phyloP scores from a whole-genome alignment of 2,888 invertebrate species.

The Nephrotoma flavescens region DNA sequence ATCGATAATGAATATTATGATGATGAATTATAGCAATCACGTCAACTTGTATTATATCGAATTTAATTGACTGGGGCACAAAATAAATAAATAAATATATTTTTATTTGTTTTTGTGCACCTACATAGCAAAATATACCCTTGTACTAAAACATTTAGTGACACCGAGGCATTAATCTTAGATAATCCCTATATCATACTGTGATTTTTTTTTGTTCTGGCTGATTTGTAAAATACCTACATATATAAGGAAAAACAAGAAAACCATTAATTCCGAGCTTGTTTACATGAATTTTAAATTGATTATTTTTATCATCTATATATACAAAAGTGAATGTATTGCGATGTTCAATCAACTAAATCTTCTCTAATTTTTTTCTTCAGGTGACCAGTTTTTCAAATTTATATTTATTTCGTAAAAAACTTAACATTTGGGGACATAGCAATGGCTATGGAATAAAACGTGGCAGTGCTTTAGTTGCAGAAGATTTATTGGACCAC shows the following conservation, averaged over 20 bases:
- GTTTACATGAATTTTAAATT: neutral
- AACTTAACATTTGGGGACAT: neutral
- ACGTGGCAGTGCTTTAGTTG: neutral
- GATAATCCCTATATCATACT: neutral
- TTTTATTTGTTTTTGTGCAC: neutral
- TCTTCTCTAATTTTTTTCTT: neutral
- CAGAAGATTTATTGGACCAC: neutral
- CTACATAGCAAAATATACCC: neutral
- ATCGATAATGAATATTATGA: neutral
- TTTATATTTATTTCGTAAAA: neutral
- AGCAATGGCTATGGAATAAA: neutral
- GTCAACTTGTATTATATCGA: neutral
- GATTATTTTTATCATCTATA: neutral
- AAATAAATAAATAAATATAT: neutral
- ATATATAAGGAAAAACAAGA: neutral
- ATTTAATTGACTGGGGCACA: neutral
- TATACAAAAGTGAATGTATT: neutral
- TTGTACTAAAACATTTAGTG: neutral
- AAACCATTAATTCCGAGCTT: neutral
- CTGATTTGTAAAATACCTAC: neutral
- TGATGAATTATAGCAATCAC: neutral
- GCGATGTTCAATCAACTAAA: neutral
- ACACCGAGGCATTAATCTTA: neutral
- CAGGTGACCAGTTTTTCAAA: neutral
- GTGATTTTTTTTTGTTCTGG: neutral